phyloP scores from a whole-genome alignment of 2,113 vertebrate genomes.

The Nematolebias whitei region DNA sequence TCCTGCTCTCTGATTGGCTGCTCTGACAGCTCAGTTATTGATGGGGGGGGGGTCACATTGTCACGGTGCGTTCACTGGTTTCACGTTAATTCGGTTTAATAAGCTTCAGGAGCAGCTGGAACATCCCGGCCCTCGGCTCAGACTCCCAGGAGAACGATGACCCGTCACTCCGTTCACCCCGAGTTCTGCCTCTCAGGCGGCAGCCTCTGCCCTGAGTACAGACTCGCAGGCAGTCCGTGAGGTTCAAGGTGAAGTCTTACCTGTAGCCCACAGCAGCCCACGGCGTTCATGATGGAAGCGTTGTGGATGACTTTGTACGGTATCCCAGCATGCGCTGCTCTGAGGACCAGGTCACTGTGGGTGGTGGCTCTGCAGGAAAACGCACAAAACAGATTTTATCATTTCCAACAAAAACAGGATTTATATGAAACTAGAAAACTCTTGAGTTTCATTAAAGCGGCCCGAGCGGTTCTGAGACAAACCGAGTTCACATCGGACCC shows the following conservation, averaged over 20 bases:
- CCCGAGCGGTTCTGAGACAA: slow-evolving; percentile 18
- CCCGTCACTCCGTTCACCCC: no score
- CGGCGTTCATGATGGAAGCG: slow-evolving; percentile 94
- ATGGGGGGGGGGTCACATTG: slow-evolving; percentile 50
- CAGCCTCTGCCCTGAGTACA: neutral
- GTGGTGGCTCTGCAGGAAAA: slow-evolving; percentile 88
- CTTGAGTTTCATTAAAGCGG: no score
- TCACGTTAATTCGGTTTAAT: slow-evolving; percentile 15
- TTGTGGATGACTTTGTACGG: slow-evolving; percentile 92
- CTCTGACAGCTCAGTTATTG: slow-evolving; percentile 72
- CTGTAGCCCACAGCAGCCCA: slow-evolving; percentile 97
- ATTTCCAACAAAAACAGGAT: no score
- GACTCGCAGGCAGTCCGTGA: neutral
- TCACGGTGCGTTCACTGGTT: slow-evolving; percentile 6
- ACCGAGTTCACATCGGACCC: slow-evolving; percentile 23
- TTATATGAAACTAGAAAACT: no score
- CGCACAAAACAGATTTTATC: neutral
- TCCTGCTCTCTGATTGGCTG: slow-evolving; percentile 54
- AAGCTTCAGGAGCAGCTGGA: slow-evolving; percentile 29
- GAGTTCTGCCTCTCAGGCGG: slow-evolving; percentile 1
- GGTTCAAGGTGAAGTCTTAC: slow-evolving; percentile 45
- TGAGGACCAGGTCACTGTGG: slow-evolving; percentile 93
- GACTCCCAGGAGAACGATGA: slow-evolving; percentile 3
- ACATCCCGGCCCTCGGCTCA: no score
- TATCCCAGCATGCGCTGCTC: slow-evolving; percentile 89